Evolutionary conservation across 1,140 invertebrate species (phyloP), one percentile per base, ranked within the genome.

Genomic region (Neuroterus valhalla): DNA sequence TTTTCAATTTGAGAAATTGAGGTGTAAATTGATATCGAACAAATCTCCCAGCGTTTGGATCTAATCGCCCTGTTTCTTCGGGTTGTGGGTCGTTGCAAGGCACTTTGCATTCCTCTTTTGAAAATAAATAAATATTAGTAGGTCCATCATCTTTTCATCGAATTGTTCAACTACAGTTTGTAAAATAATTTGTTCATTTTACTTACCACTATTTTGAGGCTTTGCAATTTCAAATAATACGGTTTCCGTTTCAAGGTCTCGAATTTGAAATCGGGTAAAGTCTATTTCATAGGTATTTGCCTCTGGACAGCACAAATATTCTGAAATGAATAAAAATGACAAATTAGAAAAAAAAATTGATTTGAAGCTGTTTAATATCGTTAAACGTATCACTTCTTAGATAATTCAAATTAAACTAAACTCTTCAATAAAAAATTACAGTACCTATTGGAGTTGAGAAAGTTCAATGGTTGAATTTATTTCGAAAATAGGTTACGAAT

Each of bases 261-360:
- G 91, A 76, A 99, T 97, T 92, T 98, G 98, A 89, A 99, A 99
- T 78, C 96, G 92, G 38, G 97, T 98, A 90, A 99, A 99, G 89
- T 99, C 98, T 85, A 99, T 99, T 81, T 98, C 96, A 91, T 97
- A 99, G 70, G 98, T 92, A 90, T 99, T 99, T 23, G 96, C 98
- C 83, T 98, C 97, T 19, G 97, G 96, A 74, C 95, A 94, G 87
- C 98, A 99, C 44, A 99, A 91, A 88, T 99, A 99, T 82, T 92
- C 95, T 96, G 83, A 68, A 91, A 78, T 76, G 45, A 77, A 67
- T 55, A 79, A 15, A 72, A 50, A 70, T 76, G 43, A 75, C 68
- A 15, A 68, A 26, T 21, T 45, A 42, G 70, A 26, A 55, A 67
- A 52, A 21, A 50, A 42, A 26, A 21, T 17, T 23, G 10, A 5